Evolutionary conservation across 2,797 vertebrate genomes (phyloP).

Genomic region (Tadarida brasiliensis): DNA sequence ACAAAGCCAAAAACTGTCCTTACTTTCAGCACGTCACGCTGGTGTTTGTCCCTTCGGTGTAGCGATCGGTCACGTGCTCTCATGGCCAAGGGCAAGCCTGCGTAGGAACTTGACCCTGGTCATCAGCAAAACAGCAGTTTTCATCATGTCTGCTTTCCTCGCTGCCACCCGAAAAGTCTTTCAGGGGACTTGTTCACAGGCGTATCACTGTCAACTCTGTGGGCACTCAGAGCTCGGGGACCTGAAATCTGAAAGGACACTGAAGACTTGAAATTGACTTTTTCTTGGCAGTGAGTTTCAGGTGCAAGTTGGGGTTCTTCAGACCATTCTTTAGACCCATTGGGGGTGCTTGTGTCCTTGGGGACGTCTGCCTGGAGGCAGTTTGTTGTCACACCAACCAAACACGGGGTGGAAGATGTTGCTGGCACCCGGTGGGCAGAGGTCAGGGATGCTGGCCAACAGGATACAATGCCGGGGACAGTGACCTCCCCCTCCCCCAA

Average conservation of each 20-base stretch:
- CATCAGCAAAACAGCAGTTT: conserved; percentile 66
- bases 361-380: background rate
- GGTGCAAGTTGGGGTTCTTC: background rate
- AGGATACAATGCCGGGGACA: rapidly evolving
- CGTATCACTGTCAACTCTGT: conserved; percentile 13
- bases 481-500: rapidly evolving
- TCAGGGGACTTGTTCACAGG: conserved; percentile 8
- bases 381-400: background rate
- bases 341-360: background rate
- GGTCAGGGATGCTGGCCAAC: background rate
- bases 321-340: background rate
- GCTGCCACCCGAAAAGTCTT: conserved; percentile 49
- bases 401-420: too few species aligned
- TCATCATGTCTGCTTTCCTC: conserved; percentile 64
- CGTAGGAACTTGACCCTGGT: background rate
- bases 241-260: background rate
- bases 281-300: background rate
- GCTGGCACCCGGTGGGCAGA: background rate
- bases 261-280: background rate
- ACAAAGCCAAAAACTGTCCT: background rate
- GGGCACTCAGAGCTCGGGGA: background rate
- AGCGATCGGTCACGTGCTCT: rapidly evolving
- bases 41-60: conserved; percentile 61
- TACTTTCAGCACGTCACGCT: conserved; percentile 74
- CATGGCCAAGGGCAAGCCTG: background rate